Evolutionary conservation across 2,113 vertebrate genomes (phyloP).

Genomic region (Nesogale talazaci): DNA sequence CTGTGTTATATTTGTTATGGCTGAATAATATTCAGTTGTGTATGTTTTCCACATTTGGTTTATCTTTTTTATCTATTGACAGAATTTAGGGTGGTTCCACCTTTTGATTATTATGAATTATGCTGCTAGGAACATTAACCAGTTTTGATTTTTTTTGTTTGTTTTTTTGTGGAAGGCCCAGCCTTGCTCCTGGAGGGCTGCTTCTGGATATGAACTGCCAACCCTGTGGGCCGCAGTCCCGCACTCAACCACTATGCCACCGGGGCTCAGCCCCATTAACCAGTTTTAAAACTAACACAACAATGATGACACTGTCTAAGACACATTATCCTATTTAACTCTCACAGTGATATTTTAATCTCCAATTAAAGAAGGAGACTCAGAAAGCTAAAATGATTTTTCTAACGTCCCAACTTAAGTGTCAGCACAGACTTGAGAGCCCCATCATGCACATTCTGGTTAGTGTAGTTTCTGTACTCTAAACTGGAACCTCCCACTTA

Average conservation of each 20-base stretch:
- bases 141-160: too few species aligned
- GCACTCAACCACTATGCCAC: too few species aligned
- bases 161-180: too few species aligned
- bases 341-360: background rate
- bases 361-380: background rate
- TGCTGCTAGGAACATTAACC: background rate
- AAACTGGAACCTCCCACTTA: background rate
- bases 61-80: background rate
- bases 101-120: background rate
- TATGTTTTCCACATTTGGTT: background rate
- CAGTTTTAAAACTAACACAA: background rate
- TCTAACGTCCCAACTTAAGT: background rate
- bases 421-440: background rate
- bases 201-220: too few species aligned
- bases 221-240: too few species aligned
- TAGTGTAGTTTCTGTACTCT: background rate
- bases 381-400: slow-evolving; percentile 26
- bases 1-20: background rate
- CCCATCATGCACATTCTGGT: background rate
- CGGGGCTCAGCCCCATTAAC: too few species aligned
- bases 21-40: background rate
- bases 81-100: background rate
- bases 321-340: background rate
- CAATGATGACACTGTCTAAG: background rate
- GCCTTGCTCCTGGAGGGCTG: too few species aligned